Base-by-base conservation (phyloP, 2,113 vertebrate species). In the Hassar affinis region DNA sequence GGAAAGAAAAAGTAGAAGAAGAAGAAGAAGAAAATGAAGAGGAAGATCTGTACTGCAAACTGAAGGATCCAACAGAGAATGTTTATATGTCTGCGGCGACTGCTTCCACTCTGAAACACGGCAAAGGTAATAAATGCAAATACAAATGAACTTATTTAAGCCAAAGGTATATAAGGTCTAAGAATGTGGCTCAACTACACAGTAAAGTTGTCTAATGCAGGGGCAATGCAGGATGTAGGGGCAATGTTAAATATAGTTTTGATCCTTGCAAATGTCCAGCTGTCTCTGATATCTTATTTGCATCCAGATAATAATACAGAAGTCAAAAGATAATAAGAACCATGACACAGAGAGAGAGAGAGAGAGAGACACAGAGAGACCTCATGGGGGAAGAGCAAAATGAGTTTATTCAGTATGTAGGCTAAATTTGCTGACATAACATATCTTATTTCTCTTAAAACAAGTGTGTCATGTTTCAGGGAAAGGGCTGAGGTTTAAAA, bases 41-140 rank as follows among this genome's bases (percentile, higher is more conserved):
- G n/a, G 6, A 10, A n/a, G 35, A 14, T 49, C 4, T 76, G 27
- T 76, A 76, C 72, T 52, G 72, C 72, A 76, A 76, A 54, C 72
- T 76, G 17, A 33, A 76, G 0, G 30, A 52, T 12, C n/a, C 47
- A 30, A 33, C 49, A 52, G 72, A 76, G 33, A 54, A 76, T 22
- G 27, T 76, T 54, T 76, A 76, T 76, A 76, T 76, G 72, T 1
- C 72, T 20, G 17, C 72, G 1, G 11, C 10, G 49, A 6, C 38
- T 38, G n/a, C 27, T 75, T 75, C 72, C 49, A 20, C 47, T 20
- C 0, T 11, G 6, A 72, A 72, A 47, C 9, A 52, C n/a, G 25
- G 22, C 11, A 33, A 76, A 76, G 72, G 72, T 76, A 76, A 75
- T 30, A 11, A 27, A 72, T 14, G 22, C 49, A 76, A 33, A 33